Evolutionary conservation across 2,888 invertebrate genomes (phyloP), one percentile per base, ranked within the genome.

Genomic region (Aethes cnicana): DNA sequence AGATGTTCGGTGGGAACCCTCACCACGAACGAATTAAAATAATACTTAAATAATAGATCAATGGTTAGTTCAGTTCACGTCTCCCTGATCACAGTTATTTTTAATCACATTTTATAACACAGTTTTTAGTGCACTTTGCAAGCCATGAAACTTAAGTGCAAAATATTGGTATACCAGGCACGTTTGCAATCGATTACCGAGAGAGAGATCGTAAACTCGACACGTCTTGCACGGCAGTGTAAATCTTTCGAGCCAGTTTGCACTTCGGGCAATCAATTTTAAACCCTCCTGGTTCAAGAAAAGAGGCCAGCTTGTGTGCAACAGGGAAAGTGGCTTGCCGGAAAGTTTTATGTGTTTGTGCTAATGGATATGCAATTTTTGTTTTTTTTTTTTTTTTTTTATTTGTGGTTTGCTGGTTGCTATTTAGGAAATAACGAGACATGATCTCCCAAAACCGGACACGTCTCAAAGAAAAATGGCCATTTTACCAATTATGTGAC

Each of bases 181-280:
- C 77, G 78, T 74, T 41, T 54, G 35, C 68, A 63, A 73, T 78
- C 72, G 74, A 79, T 78, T 74, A 70, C 69, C 67, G 55, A 59
- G 57, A 61, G 57, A 61, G 57, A 52, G 67, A 70, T 77, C 77
- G 73, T 79, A 77, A 78, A 78, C 63, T 70, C 67, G 71, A 66
- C 74, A 68, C 69, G 66, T 64, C 69, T 72, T 69, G 67, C 65
- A 62, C 57, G 62, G 62, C 62, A 62, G 65, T 67, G 64, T 69
- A 64, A 66, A 57, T 53, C 47, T 55, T 26, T 14, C 3, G 18
- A 41, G 11, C 32, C 7, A 0, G 11, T 20, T n/a, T 33, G 8
- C 41, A 33, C 4, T 3, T 7, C 1, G 7, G 8, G 5, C 7
- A 30, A 32, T 32, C 32, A 28, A 28, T 28, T 12, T 28, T 28